Base-by-base conservation (phyloP, 2,113 vertebrate species). In the Toxotes chatareus region DNA sequence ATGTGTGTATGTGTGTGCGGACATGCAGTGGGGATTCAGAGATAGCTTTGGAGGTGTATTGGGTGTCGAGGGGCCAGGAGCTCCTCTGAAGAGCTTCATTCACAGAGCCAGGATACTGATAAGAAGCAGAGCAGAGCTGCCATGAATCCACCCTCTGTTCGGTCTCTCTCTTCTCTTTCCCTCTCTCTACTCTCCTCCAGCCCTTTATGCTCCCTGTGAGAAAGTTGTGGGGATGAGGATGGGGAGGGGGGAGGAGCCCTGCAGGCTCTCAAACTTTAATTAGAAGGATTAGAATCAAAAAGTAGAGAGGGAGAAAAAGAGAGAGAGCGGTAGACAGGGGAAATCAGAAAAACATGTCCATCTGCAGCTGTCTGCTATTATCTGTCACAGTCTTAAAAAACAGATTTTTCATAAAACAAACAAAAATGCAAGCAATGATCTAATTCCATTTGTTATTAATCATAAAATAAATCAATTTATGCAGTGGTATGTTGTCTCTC, bases 131-230 rank as follows among this genome's bases (percentile, higher is more conserved):
- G 89, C 84, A 61, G 81, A 62, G 79, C 77, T 27, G 49, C 80
- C 73, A 94, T 96, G 93, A 95, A 95, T 95, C 84, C 91, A 62
- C 34, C 79, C 93, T 94, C 94, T 95, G 94, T 95, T 94, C 86
- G 23, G 67, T 68, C 82, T 68, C 76, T 73, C 70, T 65, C 66
- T 46, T 78, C 55, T 73, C 78, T 64, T 72, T 73, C 72, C 79
- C 83, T 46, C 85, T 72, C 79, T 79, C 49, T 32, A 4, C 70
- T 80, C 85, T 91, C 78, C 78, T 87, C 69, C 79, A 75, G 69
- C 36, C 82, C 79, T 91, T 90, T 89, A 84, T 91, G 76, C 73
- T 83, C 69, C 74, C 92, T 95, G 94, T 94, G 94, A 94, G 94
- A 94, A 95, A 93, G 91, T 88, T 83, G 88, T 84, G 5, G 59